Percentiles rank a stretch among this genome's conserved stretches.
Evolutionary conservation across 1,140 invertebrate species (phyloP).

Genomic region (Colletes latitarsis): DNA sequence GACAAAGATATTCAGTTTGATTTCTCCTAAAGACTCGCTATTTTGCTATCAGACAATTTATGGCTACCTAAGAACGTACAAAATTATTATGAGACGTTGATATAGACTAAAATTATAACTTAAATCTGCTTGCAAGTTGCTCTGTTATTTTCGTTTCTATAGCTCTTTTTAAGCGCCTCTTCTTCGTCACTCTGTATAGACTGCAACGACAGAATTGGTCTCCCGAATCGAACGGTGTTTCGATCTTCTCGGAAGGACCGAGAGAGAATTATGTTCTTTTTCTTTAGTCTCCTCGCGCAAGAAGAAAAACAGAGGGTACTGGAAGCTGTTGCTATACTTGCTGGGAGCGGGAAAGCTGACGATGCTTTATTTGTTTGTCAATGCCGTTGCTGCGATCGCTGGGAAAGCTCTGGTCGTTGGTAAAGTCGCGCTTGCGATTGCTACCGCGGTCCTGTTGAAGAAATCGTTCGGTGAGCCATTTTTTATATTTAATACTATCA

Average conservation of each 20-base stretch:
- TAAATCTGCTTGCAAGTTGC: too few relatives aligned
- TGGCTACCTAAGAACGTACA: too few relatives aligned
- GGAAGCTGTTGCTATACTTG: conserved; percentile 84
- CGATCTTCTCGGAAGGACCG: not conserved
- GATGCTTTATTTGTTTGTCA: conserved; percentile 88
- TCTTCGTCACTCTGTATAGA: too few relatives aligned
- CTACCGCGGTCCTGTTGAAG: conserved; percentile 88
- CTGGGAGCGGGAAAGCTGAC: conserved; percentile 85
- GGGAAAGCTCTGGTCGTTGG: conserved; percentile 88
- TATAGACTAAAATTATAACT: too few relatives aligned
- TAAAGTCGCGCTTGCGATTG: conserved; percentile 88
- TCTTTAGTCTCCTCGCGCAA: conserved; percentile 43
- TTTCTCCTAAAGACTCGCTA: too few relatives aligned
- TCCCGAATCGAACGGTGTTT: not conserved
- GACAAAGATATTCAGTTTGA: too few relatives aligned
- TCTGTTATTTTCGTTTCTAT: too few relatives aligned
- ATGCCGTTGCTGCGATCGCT: conserved; percentile 87
- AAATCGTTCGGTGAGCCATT: conserved; percentile 83
- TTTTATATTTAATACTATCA: not conserved
- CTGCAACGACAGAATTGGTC: not conserved
- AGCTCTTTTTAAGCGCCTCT: too few relatives aligned
- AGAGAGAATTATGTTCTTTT: not conserved
- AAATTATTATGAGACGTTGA: too few relatives aligned
- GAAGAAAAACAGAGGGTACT: conserved; percentile 81
- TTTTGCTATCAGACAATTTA: too few relatives aligned